These are phyloP conservation scores for Plagodis pulveraria DNA, from an alignment of 2,888 invertebrate species.

Conservation along the genomic window DNA sequence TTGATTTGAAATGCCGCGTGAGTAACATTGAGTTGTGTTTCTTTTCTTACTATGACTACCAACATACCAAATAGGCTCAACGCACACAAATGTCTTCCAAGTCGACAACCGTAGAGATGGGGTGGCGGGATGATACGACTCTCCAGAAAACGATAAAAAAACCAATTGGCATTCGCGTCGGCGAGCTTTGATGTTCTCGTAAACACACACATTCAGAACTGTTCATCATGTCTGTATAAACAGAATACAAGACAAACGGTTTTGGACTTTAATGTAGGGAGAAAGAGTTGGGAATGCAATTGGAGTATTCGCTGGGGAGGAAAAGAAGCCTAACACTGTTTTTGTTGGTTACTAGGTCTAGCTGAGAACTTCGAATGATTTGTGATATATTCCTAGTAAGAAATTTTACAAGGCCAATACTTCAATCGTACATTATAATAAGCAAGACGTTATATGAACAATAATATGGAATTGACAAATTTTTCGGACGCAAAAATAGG, in stretches of 20 bases:
- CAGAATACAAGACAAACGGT: background rate
- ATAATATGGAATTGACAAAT: too few species aligned
- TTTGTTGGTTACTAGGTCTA: slow-evolving; percentile 2
- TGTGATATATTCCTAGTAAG: slow-evolving; percentile 7
- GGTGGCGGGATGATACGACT: slow-evolving; percentile 47
- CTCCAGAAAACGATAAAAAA: slow-evolving; percentile 73
- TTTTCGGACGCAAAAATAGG: too few species aligned
- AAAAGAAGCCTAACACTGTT: slow-evolving; percentile 3
- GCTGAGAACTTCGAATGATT: slow-evolving; percentile 3
- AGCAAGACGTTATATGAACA: too few species aligned
- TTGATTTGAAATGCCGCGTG: too few species aligned
- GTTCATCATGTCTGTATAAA: slow-evolving; percentile 21
- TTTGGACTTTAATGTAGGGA: slow-evolving; percentile 8
- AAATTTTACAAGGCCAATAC: slow-evolving; percentile 2
- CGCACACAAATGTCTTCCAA: slow-evolving; percentile 12
- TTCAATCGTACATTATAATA: background rate
- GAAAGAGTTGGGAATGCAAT: slow-evolving; percentile 2
- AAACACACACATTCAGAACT: slow-evolving; percentile 44
- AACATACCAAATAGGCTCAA: slow-evolving; percentile 6
- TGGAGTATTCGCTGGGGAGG: background rate
- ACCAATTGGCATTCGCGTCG: slow-evolving; percentile 69
- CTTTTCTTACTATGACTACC: background rate
- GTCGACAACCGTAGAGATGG: slow-evolving; percentile 7
- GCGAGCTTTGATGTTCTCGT: slow-evolving; percentile 66
- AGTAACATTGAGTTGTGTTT: too few species aligned